Conservation (phyloP, 2,113 vertebrate species). For the Saguinus midas region DNA sequence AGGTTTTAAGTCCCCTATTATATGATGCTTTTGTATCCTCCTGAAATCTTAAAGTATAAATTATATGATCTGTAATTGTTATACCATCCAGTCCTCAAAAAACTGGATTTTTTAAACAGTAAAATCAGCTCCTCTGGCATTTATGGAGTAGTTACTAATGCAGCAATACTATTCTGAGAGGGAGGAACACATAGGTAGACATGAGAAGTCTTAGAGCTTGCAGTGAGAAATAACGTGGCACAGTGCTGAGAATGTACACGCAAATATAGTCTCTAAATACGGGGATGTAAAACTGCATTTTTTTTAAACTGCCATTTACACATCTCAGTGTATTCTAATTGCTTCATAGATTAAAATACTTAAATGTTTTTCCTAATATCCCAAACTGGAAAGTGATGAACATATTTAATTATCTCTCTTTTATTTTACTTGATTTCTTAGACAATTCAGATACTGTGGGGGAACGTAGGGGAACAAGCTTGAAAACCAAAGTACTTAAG, state of each 20-base stretch:
- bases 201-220: not conserved
- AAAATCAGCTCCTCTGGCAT: not conserved
- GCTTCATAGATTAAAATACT: not conserved
- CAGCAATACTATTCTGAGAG: not conserved
- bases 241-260: not conserved
- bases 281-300: not conserved
- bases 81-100: not conserved
- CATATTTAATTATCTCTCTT: not conserved
- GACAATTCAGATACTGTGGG: not conserved
- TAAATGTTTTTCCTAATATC: not conserved
- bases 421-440: not conserved
- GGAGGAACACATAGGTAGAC: not conserved
- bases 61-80: not conserved
- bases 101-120: not conserved
- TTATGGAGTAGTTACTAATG: not conserved
- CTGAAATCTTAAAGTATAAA: not conserved
- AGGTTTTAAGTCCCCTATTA: not conserved
- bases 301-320: not conserved
- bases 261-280: not conserved
- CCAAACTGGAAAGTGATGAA: slow-evolving; percentile 36
- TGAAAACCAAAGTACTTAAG: not conserved
- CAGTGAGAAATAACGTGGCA: not conserved
- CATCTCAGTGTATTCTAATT: not conserved
- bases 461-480: not conserved
- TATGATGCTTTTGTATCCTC: not conserved